Percentiles rank a stretch among this genome's conserved stretches.
These are phyloP conservation scores for Sylvicola fuscatus DNA, from an alignment of 2,888 invertebrate species.

Conservation along the genomic window DNA sequence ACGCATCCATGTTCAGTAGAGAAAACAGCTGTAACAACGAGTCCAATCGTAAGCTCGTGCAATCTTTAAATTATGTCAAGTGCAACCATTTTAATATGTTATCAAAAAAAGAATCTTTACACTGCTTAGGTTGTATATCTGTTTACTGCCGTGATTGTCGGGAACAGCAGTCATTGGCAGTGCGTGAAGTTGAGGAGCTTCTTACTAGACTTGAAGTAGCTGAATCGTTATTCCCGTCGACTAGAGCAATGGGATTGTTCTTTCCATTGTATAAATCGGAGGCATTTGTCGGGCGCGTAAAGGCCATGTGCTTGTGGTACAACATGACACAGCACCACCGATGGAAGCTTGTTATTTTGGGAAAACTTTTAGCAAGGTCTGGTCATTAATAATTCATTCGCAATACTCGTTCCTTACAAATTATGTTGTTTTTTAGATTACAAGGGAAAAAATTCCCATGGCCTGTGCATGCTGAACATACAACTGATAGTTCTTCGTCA, in stretches of 20 bases:
- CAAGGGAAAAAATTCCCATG: constrained; percentile 23
- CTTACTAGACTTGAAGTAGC: constrained; percentile 53
- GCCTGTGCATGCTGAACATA: constrained; percentile 21
- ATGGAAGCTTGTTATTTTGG: constrained; percentile 54
- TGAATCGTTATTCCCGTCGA: constrained; percentile 66
- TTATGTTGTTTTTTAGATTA: constrained; percentile 11
- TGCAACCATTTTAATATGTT: too few species aligned
- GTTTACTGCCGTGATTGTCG: constrained; percentile 51
- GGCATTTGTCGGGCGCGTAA: constrained; percentile 23
- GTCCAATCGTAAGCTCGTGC: too few species aligned
- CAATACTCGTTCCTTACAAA: not conserved
- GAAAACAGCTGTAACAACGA: too few species aligned
- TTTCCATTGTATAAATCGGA: constrained; percentile 36
- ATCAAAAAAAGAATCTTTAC: not conserved
- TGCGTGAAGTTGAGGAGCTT: constrained; percentile 51
- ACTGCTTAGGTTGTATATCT: constrained; percentile 46
- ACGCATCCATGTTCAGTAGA: too few species aligned
- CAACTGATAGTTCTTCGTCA: constrained; percentile 16
- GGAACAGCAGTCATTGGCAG: constrained; percentile 48
- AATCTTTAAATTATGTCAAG: too few species aligned
- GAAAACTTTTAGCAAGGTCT: constrained; percentile 34
- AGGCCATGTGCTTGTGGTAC: constrained; percentile 79
- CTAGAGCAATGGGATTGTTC: constrained; percentile 51
- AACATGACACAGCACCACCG: constrained; percentile 73
- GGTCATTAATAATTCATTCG: too few species aligned